A percentile compares a stretch with the other conserved stretches of the same genome.
Conservation (phyloP, 2,113 vertebrate genomes). For the Hoplias malabaricus region DNA sequence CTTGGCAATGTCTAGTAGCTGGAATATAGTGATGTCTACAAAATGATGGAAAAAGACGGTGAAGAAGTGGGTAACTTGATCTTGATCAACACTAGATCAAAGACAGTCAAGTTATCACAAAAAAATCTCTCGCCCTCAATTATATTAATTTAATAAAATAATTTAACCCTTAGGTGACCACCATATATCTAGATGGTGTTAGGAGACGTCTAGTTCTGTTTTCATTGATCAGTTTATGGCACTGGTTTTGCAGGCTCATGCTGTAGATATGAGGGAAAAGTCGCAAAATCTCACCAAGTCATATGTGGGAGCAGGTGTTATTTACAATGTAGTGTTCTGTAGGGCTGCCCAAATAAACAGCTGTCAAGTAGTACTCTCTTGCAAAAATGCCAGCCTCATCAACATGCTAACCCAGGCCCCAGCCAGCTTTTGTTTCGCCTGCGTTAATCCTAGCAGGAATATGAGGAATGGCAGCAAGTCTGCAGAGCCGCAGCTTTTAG, state of each 20-base stretch:
- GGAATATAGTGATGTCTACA: no score
- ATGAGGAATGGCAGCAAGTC: background rate
- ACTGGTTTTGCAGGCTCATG: background rate
- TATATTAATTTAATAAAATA: no score
- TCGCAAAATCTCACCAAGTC: constrained; percentile 14
- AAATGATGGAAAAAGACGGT: no score
- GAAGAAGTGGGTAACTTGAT: no score
- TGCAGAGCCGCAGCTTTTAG: background rate
- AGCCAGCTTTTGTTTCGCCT: constrained; percentile 10
- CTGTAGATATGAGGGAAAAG: background rate
- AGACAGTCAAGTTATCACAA: no score
- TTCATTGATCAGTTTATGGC: constrained; percentile 4
- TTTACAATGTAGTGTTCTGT: constrained; percentile 46
- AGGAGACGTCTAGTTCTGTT: background rate
- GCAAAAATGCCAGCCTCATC: constrained; percentile 16
- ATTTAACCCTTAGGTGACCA: background rate
- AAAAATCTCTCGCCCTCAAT: no score
- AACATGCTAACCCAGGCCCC: constrained; percentile 11
- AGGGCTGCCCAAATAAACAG: constrained; percentile 48
- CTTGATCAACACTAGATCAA: no score
- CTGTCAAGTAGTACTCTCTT: constrained; percentile 28
- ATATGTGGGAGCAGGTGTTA: constrained; percentile 51
- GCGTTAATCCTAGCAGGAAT: background rate
- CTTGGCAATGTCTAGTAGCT: no score
- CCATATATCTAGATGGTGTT: background rate